These are phyloP conservation scores for Leptogaster cylindrica DNA, from an alignment of 2,888 invertebrate genomes.

Conservation along the genomic window DNA sequence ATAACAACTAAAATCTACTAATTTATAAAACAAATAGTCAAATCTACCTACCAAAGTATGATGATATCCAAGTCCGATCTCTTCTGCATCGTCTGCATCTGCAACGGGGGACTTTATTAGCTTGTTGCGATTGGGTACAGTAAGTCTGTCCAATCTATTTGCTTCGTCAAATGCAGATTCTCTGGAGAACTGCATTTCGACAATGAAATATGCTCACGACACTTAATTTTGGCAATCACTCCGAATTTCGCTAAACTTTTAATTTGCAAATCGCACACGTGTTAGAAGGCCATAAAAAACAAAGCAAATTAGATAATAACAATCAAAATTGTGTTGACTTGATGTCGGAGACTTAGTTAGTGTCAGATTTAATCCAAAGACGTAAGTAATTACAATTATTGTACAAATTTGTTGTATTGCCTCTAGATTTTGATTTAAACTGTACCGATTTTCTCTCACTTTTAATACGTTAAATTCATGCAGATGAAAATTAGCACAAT, in stretches of 20 bases:
- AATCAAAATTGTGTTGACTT: too few species aligned
- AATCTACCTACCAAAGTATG: conserved; percentile 48
- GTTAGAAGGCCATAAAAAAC: neutral
- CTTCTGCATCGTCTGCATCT: conserved; percentile 42
- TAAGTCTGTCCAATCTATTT: conserved; percentile 38
- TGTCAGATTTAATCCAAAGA: neutral
- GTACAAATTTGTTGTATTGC: neutral
- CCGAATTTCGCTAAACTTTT: conserved; percentile 17
- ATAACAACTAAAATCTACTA: too few species aligned
- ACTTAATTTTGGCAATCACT: neutral
- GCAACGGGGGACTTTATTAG: conserved; percentile 41
- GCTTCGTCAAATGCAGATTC: neutral
- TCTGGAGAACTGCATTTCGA: too few species aligned
- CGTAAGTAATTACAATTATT: too few species aligned
- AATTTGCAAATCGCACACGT: neutral
- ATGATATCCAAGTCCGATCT: conserved; percentile 46
- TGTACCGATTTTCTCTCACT: neutral
- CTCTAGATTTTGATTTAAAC: conserved; percentile 5
- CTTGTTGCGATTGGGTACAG: conserved; percentile 36
- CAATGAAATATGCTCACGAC: too few species aligned
- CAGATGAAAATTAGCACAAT: conserved; percentile 18
- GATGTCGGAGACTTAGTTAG: too few species aligned
- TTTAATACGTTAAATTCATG: neutral
- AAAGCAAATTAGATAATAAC: conserved; percentile 18
- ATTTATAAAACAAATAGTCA: neutral